Conservation (phyloP, 2,113 vertebrate genomes). For the Pipa parva region DNA sequence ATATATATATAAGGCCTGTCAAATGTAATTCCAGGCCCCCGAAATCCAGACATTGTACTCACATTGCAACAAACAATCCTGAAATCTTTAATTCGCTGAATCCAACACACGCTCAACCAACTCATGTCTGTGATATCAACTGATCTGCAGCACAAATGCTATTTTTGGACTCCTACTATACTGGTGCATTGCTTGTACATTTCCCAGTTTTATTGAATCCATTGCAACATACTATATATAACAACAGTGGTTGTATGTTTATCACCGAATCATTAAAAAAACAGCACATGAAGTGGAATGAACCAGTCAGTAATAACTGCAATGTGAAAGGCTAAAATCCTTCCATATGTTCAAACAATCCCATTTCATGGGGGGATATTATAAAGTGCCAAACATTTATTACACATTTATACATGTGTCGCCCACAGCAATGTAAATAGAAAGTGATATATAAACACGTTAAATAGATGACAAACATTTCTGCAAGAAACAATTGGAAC, state of each 20-base stretch:
- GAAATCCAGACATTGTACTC: not conserved
- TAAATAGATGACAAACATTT: too few species aligned
- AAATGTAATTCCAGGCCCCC: not conserved
- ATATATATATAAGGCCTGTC: not conserved
- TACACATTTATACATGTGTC: too few species aligned
- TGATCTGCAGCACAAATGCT: conserved; percentile 9
- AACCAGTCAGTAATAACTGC: not conserved
- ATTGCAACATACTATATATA: conserved; percentile 30
- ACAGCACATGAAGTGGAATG: not conserved
- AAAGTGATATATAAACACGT: too few species aligned
- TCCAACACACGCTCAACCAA: not conserved
- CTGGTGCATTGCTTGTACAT: conserved; percentile 8
- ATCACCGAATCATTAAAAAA: conserved; percentile 5
- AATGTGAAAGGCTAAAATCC: not conserved
- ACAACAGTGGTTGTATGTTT: conserved; percentile 12
- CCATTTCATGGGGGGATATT: too few species aligned
- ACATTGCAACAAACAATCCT: too few species aligned
- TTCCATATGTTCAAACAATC: too few species aligned
- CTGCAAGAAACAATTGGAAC: too few species aligned
- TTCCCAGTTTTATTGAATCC: conserved; percentile 35
- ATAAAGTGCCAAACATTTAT: too few species aligned
- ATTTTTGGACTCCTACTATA: conserved; percentile 21
- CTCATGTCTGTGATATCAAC: conserved; percentile 6
- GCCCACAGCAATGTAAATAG: not conserved
- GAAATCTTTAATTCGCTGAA: not conserved